These are phyloP conservation scores for Notiomystis cincta DNA, from an alignment of 2,113 vertebrate species.

Conservation along the genomic window DNA sequence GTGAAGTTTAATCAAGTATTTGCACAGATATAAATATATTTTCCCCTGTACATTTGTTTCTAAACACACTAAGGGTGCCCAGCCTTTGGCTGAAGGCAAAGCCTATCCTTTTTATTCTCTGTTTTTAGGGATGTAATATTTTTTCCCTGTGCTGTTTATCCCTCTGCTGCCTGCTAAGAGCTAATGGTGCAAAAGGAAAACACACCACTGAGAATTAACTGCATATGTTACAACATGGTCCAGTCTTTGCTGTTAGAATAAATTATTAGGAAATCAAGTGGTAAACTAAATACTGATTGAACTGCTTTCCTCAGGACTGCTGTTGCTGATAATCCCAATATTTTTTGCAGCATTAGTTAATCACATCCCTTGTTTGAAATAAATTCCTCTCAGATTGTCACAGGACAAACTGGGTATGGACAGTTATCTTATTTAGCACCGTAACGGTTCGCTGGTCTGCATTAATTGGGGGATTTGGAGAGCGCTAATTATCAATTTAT, in stretches of 20 bases:
- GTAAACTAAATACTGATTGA: not conserved
- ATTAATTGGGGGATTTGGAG: not conserved
- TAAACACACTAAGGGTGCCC: not conserved
- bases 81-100: not conserved
- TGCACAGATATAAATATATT: not conserved
- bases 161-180: not conserved
- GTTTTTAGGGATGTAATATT: not conserved
- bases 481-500: not conserved
- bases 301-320: not conserved
- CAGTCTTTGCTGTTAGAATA: not conserved
- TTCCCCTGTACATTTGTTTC: not conserved
- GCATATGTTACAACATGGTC: not conserved
- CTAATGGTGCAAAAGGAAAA: not conserved
- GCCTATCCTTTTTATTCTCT: not conserved
- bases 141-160: not conserved
- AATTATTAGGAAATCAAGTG: not conserved
- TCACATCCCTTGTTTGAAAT: not conserved
- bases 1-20: not conserved
- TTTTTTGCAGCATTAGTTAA: not conserved
- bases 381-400: not conserved
- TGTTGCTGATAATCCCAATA: not conserved
- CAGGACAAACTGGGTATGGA: not conserved
- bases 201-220: not conserved
- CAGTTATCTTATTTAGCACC: not conserved
- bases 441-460: not conserved